phyloP scores from a whole-genome alignment of 2,797 vertebrate genomes.

The Pseudochaenichthys georgianus region DNA sequence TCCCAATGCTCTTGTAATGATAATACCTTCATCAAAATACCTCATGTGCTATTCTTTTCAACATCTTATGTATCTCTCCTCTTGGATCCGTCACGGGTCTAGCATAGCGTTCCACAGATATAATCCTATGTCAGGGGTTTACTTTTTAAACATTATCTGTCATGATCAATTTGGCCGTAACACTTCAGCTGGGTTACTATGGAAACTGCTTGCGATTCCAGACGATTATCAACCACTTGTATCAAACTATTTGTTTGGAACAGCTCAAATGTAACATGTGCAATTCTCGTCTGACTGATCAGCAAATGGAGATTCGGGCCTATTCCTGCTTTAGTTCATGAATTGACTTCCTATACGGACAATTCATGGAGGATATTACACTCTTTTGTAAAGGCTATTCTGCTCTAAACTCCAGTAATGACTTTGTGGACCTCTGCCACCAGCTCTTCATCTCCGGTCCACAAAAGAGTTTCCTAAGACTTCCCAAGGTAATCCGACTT shows the following conservation, averaged over 20 bases:
- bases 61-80: constrained; percentile 22
- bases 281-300: constrained; percentile 46
- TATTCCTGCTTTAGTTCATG: constrained; percentile 56
- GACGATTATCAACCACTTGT: constrained; percentile 29
- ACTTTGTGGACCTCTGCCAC: constrained; percentile 75
- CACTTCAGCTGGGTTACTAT: constrained; percentile 44
- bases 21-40: constrained; percentile 12
- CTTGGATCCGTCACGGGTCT: constrained; percentile 1
- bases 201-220: constrained; percentile 35
- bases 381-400: constrained; percentile 64
- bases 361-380: constrained; percentile 68
- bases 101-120: constrained; percentile 20
- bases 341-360: constrained; percentile 57
- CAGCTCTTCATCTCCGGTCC: constrained; percentile 66
- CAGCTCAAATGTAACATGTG: constrained; percentile 25
- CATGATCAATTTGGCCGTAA: constrained; percentile 24
- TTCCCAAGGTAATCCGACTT: constrained; percentile 77
- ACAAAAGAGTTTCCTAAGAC: constrained; percentile 70
- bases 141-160: constrained; percentile 18
- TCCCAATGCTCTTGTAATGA: no score
- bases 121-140: constrained; percentile 18
- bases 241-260: constrained; percentile 17
- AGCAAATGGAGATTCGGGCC: constrained; percentile 38
- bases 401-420: constrained; percentile 68
- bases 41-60: constrained; percentile 3